Base-by-base conservation (phyloP, 2,797 vertebrate genomes). In the Diglossa cyanea region DNA sequence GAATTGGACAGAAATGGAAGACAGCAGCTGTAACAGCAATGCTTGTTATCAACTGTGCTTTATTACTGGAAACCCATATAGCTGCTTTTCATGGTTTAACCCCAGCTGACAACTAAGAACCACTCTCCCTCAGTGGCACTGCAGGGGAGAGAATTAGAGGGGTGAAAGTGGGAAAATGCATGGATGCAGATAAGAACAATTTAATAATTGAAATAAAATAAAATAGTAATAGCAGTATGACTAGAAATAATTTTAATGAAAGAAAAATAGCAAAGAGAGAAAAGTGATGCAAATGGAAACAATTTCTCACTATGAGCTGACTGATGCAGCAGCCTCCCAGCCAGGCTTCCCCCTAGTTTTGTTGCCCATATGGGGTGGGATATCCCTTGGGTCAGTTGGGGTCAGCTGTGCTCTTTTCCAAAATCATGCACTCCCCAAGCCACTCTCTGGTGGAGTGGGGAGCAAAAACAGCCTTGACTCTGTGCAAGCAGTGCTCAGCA, bases 1-100 rank as follows among this genome's bases (percentile, higher is more conserved):
- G 83, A 95, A 97, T 93, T 96, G 91, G 80, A 91, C 71, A 88
- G 94, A 93, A 96, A 96, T 94, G 91, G 94, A 96, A 92, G 94
- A 94, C 57, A 95, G 88, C 90, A 97, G 90, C 95, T 97, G 77
- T 92, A 96, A 95, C 82, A 95, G 84, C 82, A 93, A 67, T 81
- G 90, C 86, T 94, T 93, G 92, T 94, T 94, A 96, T 85, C 53
- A 0, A 55, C 91, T 88, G 62, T 83, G 75, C 91, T 97, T 96
- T 93, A 95, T 97, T 94, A 95, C 31, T 80, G 84, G 84, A 93
- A 96, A 96, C 74, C 54, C 73, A 35, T 45, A 94, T 90, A 88
- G 85, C 45, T 71, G 67, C 68, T 91, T 39, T 53, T 75, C 26
- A 15, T 48, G 33, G 58, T 53, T 71, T 77, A 81, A 77, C 75